phyloP scores from a whole-genome alignment of 1,140 invertebrate genomes.

The Drosophila equinoxialis region DNA sequence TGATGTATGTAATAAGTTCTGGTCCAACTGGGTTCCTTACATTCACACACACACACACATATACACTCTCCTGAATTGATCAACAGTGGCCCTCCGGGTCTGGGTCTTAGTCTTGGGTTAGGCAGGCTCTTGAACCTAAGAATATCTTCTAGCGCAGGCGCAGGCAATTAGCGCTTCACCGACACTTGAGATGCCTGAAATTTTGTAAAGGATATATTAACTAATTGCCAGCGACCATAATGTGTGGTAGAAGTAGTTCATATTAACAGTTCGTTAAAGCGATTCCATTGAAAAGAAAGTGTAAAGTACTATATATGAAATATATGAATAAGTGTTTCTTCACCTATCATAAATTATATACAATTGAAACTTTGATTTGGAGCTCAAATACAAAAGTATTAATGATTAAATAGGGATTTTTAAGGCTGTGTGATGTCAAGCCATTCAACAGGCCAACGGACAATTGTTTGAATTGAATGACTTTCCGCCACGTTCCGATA shows the following conservation, averaged over 20 bases:
- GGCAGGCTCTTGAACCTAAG: conserved; percentile 18
- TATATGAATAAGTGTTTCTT: too few relatives aligned
- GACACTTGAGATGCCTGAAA: conserved; percentile 23
- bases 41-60: conserved; percentile 4
- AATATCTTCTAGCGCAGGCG: conserved; percentile 13
- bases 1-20: not conserved
- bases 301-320: too few relatives aligned
- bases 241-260: conserved; percentile 8
- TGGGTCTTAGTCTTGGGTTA: conserved; percentile 7
- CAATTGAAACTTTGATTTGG: too few relatives aligned
- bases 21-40: conserved; percentile 19
- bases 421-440: too few relatives aligned
- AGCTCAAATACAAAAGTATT: too few relatives aligned
- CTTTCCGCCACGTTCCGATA: too few relatives aligned
- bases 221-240: conserved; percentile 18
- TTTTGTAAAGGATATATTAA: conserved; percentile 4
- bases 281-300: too few relatives aligned
- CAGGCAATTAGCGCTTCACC: conserved; percentile 16
- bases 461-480: too few relatives aligned
- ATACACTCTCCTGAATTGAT: conserved; percentile 13
- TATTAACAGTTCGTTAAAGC: not conserved
- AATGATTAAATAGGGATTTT: too few relatives aligned
- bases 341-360: too few relatives aligned
- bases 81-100: conserved; percentile 17
- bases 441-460: too few relatives aligned